phyloP scores from a whole-genome alignment of 35 echinoderm and acorn worm genomes.

The Anneissia japonica region DNA sequence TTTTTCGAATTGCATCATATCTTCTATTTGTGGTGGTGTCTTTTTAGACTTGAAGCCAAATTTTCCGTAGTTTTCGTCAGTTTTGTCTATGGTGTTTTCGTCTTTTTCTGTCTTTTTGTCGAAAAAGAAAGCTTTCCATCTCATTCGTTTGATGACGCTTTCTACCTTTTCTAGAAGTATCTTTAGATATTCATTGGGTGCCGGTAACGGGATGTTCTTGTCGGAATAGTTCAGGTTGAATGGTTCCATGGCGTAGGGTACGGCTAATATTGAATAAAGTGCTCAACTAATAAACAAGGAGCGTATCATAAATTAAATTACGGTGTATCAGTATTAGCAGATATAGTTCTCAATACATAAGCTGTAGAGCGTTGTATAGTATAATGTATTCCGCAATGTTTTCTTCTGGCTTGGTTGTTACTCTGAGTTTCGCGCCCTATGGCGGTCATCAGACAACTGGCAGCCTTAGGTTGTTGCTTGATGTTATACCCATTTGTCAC shows the following conservation, averaged over 20 bases:
- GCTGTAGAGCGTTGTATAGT: too few relatives aligned
- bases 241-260: background rate
- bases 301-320: too few relatives aligned
- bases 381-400: too few relatives aligned
- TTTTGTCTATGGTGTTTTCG: background rate
- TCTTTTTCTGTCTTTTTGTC: conserved; percentile 8
- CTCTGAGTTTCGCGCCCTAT: too few relatives aligned
- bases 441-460: too few relatives aligned
- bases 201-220: conserved; percentile 26
- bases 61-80: background rate
- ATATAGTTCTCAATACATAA: too few relatives aligned
- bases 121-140: conserved; percentile 2
- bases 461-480: too few relatives aligned
- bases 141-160: conserved; percentile 6
- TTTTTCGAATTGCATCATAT: background rate
- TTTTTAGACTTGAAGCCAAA: background rate
- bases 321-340: too few relatives aligned
- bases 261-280: conserved; percentile 5
- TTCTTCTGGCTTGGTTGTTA: too few relatives aligned
- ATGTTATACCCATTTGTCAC: too few relatives aligned
- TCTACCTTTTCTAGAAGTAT: conserved; percentile 19
- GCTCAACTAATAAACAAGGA: conserved; percentile 20
- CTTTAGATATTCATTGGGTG: conserved; percentile 19
- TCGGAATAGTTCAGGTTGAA: conserved; percentile 10
- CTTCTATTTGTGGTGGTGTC: background rate